A percentile compares a stretch with the other conserved stretches of the same genome.
phyloP scores from a whole-genome alignment of 2,888 invertebrate species.

The Ormia ochracea region DNA sequence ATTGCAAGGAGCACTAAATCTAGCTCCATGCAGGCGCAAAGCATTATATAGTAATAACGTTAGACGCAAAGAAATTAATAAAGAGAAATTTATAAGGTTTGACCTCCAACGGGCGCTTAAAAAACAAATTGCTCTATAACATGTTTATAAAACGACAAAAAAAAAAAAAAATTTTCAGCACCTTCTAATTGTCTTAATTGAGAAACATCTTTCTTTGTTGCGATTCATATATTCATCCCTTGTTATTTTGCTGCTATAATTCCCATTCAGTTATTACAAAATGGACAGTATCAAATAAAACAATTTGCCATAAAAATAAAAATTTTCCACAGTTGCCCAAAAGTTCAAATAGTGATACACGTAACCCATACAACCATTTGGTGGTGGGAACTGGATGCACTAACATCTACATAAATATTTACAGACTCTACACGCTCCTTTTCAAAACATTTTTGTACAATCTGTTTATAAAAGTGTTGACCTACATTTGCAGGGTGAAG shows the following conservation, averaged over 20 bases:
- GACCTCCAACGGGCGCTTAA: too few relatives aligned
- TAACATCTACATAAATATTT: not conserved
- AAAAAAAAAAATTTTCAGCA: too few relatives aligned
- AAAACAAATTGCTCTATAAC: too few relatives aligned
- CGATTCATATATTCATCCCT: conserved; percentile 14
- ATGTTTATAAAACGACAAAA: too few relatives aligned
- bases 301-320: conserved; percentile 24
- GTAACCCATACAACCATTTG: not conserved
- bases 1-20: conserved; percentile 2
- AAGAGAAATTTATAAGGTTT: too few relatives aligned
- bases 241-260: not conserved
- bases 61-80: too few relatives aligned
- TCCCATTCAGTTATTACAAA: conserved; percentile 25
- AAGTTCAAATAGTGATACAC: not conserved
- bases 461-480: conserved; percentile 9
- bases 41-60: too few relatives aligned
- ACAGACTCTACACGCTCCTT: not conserved
- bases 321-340: conserved; percentile 23
- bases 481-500: conserved; percentile 28
- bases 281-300: conserved; percentile 15
- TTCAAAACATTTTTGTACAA: conserved; percentile 7
- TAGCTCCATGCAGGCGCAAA: not conserved
- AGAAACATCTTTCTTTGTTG: not conserved
- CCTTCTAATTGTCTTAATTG: too few relatives aligned
- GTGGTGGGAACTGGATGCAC: not conserved